Percentiles rank a stretch among this genome's conserved stretches.
These are phyloP conservation scores for Equus quagga DNA, from an alignment of 2,113 vertebrate species.

Conservation along the genomic window DNA sequence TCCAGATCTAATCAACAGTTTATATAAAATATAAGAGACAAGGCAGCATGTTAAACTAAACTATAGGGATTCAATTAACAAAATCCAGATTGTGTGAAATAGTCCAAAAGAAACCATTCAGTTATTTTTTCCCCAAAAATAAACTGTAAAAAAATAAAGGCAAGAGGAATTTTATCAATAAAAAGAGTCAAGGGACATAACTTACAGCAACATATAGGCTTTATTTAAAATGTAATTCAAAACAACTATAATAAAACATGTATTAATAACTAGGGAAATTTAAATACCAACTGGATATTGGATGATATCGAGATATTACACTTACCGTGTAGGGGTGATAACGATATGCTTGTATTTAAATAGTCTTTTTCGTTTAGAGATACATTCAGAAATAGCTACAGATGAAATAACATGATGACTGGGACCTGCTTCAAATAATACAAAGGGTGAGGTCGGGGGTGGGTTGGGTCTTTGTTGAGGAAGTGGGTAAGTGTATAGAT, in stretches of 20 bases:
- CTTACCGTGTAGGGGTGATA: background rate
- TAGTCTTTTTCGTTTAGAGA: background rate
- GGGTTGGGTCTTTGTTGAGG: background rate
- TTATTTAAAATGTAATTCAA: background rate
- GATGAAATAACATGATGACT: background rate
- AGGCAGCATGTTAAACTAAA: background rate
- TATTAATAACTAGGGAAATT: background rate
- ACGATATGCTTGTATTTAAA: background rate
- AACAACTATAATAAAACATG: background rate
- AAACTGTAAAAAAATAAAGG: background rate
- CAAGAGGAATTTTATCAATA: background rate
- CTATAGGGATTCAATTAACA: background rate
- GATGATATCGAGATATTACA: background rate
- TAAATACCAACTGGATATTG: background rate
- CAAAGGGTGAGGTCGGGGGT: background rate
- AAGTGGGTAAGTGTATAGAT: background rate
- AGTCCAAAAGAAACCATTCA: background rate
- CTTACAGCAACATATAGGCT: background rate
- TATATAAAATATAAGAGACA: background rate
- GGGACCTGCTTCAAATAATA: background rate
- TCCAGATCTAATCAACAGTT: slow-evolving; percentile 9
- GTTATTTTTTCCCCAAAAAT: background rate
- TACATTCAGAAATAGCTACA: background rate
- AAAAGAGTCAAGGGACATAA: background rate
- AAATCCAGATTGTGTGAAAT: slow-evolving; percentile 5